Evolutionary conservation across 2,797 vertebrate species (phyloP).

Genomic region (Eptatretus atami): DNA sequence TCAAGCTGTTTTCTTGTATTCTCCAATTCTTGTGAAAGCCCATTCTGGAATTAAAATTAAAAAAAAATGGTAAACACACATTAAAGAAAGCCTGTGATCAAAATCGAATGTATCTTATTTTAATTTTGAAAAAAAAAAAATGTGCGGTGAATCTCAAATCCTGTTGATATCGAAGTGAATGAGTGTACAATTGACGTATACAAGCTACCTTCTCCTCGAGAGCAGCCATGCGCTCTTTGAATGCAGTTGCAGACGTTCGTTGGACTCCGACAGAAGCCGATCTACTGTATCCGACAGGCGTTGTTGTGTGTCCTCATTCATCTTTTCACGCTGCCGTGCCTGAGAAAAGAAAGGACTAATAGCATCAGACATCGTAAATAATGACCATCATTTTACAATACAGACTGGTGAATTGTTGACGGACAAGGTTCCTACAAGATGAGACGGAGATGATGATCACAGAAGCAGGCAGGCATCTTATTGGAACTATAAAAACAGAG

Average conservation of each 20-base stretch:
- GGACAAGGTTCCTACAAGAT: too few relatives aligned
- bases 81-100: too few relatives aligned
- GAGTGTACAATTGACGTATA: background rate
- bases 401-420: too few relatives aligned
- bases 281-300: constrained; percentile 83
- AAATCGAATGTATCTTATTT: too few relatives aligned
- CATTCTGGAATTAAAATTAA: constrained; percentile 26
- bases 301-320: constrained; percentile 99
- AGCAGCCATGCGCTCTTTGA: constrained; percentile 87
- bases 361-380: too few relatives aligned
- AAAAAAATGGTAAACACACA: background rate
- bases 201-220: constrained; percentile 56
- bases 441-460: too few relatives aligned
- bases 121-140: too few relatives aligned
- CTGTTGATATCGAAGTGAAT: background rate
- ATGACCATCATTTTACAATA: too few relatives aligned
- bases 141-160: too few relatives aligned
- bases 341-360: constrained; percentile 12
- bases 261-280: constrained; percentile 75
- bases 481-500: too few relatives aligned
- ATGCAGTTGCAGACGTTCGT: constrained; percentile 77
- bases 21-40: constrained; percentile 87
- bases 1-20: constrained; percentile 78
- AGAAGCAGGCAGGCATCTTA: too few relatives aligned
- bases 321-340: constrained; percentile 95